Base-by-base conservation (phyloP, 2,113 vertebrate species). In the Vimba vimba region DNA sequence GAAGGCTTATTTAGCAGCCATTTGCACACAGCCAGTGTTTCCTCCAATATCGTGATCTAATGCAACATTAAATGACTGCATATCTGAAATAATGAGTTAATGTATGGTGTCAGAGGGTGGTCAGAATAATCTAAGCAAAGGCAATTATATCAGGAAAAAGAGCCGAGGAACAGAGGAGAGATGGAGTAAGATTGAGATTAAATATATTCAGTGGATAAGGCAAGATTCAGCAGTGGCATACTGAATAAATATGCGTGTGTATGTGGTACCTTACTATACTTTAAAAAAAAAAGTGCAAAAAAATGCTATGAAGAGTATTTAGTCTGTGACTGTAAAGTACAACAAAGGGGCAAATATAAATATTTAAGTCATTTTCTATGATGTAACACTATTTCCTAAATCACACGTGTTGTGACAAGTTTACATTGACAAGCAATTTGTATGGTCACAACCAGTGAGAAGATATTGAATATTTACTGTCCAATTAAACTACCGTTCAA, bases 71-170 rank as follows among this genome's bases (percentile, higher is more conserved):
- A 80, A 80, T 64, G 39, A 39, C 79, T 62, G 25, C 36, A 45
- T 47, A 59, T 50, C 52, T 36, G 52, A 87, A 79, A 59, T 71
- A 86, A 77, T 36, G 68, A 60, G 78, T 79, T 74, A 62, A 89
- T 87, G 85, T 75, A 86, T 2, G 2, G 80, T 47, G 83, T 89
- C 62, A 43, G 90, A 84, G 88, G 76, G 89, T 86, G 89, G 78
- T 88, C 4, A 57, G 77, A 84, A 89, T 6, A 23, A 7, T 47
- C 43, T n/a, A 47, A 77, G 60, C 10, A 85, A 2, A 0, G 10
- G 6, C 33, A 62, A 79, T 45, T 39, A 25, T 27, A 80, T 43
- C 7, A 7, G 21, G 39, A 43, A 80, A 79, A 62, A 25, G 9
- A 39, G 52, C 47, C 1, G 30, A n/a, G 11, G 52, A 39, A 79